Conservation (phyloP, 2,797 vertebrate genomes). For the Thamnophis elegans region DNA sequence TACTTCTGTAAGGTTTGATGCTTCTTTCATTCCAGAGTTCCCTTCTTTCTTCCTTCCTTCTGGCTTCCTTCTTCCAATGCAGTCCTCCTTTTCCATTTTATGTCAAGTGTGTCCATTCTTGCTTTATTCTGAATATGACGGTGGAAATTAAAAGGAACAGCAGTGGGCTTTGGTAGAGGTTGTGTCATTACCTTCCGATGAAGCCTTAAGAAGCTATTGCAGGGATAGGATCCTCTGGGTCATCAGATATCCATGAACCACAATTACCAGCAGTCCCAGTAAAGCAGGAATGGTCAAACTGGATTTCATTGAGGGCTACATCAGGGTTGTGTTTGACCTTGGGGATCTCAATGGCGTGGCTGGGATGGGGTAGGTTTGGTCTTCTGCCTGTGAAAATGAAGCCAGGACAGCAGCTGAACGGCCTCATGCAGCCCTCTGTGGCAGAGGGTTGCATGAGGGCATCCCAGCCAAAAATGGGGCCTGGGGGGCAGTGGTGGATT, state of each 20-base stretch:
- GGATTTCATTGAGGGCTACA: too few relatives aligned
- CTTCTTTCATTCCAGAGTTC: not conserved
- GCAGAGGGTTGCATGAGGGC: too few relatives aligned
- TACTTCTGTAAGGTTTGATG: not conserved
- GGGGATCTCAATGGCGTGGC: too few relatives aligned
- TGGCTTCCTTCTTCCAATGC: not conserved
- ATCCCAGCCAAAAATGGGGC: too few relatives aligned
- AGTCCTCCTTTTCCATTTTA: not conserved
- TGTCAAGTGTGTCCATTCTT: not conserved
- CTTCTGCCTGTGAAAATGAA: too few relatives aligned
- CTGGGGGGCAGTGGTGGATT: too few relatives aligned
- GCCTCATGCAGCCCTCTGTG: too few relatives aligned
- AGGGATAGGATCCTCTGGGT: not conserved
- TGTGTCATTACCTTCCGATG: not conserved
- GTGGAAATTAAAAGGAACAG: not conserved
- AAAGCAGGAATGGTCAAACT: too few relatives aligned
- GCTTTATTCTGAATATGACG: not conserved
- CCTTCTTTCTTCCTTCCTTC: too few relatives aligned
- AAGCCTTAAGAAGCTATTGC: not conserved
- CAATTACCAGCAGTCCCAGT: not conserved
- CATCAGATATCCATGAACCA: not conserved
- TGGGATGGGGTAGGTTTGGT: too few relatives aligned
- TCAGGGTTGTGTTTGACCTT: too few relatives aligned
- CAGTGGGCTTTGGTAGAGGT: not conserved
- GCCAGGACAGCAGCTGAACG: fast-evolving